Conservation (phyloP, 2,113 vertebrate genomes). For the Nycticebus coucang region DNA sequence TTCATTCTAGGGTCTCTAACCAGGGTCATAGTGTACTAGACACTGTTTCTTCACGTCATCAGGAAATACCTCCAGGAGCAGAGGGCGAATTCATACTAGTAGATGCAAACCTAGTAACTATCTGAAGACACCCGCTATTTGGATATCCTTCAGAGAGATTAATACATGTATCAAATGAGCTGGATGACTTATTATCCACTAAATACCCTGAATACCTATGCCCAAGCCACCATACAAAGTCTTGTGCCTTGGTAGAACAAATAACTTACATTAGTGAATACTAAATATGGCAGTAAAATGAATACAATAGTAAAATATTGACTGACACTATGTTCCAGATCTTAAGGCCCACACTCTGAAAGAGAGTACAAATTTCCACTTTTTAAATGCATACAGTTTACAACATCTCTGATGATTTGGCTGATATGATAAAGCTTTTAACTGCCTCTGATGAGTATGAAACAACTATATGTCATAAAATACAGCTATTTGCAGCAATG, state of each 20-base stretch:
- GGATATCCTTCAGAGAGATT: background rate
- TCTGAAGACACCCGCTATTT: background rate
- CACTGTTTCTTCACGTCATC: background rate
- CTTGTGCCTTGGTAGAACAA: background rate
- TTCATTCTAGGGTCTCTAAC: background rate
- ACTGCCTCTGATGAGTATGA: background rate
- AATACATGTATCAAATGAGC: background rate
- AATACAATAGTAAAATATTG: background rate
- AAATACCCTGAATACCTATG: background rate
- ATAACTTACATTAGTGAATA: background rate
- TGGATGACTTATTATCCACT: background rate
- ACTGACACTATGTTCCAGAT: background rate
- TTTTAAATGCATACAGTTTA: background rate
- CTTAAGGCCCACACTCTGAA: background rate
- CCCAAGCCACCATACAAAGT: background rate
- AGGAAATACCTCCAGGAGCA: background rate
- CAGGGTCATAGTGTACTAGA: background rate
- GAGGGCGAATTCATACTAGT: background rate
- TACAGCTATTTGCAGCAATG: background rate
- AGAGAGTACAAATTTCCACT: background rate
- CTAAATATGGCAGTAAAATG: background rate
- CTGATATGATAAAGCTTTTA: conserved; percentile 38
- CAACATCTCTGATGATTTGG: conserved; percentile 10
- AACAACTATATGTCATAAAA: conserved; percentile 52
- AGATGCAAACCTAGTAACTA: background rate